Conservation (phyloP, 2,113 vertebrate species). For the Laticauda laticaudata region DNA sequence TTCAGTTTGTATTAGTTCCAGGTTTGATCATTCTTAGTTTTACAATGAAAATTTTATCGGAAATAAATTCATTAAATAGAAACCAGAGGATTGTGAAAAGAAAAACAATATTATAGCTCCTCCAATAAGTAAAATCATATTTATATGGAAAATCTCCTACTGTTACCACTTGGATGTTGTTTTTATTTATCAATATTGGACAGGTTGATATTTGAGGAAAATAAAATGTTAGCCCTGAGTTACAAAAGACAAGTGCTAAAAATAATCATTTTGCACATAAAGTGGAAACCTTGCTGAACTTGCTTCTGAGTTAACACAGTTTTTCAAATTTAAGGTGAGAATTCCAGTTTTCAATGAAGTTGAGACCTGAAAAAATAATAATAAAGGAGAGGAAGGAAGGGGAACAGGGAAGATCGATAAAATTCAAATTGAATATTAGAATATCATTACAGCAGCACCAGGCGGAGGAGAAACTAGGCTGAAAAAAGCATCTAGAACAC, state of each 20-base stretch:
- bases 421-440: not conserved
- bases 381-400: not conserved
- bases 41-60: not conserved
- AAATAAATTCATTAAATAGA: not conserved
- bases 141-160: not conserved
- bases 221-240: constrained; percentile 15
- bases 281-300: not conserved
- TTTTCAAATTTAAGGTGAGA: not conserved
- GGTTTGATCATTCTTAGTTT: constrained; percentile 24
- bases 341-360: not conserved
- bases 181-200: not conserved
- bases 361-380: no score
- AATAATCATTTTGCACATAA: not conserved
- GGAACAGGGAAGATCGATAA: not conserved
- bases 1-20: constrained; percentile 7
- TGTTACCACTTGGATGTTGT: not conserved
- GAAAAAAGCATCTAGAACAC: not conserved
- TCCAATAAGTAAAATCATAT: not conserved
- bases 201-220: not conserved
- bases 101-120: not conserved
- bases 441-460: not conserved
- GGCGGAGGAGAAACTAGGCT: not conserved
- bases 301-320: not conserved
- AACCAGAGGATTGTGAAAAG: not conserved
- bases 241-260: constrained; percentile 13